These are phyloP conservation scores for Apamea anceps DNA, from an alignment of 2,888 invertebrate species.

Conservation along the genomic window DNA sequence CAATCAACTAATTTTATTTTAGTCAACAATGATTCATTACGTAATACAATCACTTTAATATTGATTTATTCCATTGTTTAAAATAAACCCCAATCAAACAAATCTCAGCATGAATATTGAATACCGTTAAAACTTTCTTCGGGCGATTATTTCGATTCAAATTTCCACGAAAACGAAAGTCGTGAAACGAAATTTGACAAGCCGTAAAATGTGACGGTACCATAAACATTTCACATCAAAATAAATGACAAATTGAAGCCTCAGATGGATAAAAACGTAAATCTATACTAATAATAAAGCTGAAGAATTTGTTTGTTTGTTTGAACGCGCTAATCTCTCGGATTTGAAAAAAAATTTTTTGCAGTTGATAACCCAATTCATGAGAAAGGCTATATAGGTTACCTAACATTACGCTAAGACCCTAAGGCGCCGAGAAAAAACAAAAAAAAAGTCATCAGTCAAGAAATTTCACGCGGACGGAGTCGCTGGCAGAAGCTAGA, in stretches of 20 bases:
- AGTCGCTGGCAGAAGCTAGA: not conserved
- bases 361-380: not conserved
- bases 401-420: not conserved
- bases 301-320: too few relatives aligned
- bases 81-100: conserved; percentile 7
- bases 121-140: conserved; percentile 24
- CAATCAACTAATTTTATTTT: not conserved
- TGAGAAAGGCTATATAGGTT: not conserved
- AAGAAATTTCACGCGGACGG: not conserved
- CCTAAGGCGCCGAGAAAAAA: not conserved
- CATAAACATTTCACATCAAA: conserved; percentile 47
- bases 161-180: conserved; percentile 7
- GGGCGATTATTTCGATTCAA: conserved; percentile 23
- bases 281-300: not conserved
- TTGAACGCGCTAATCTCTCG: too few relatives aligned
- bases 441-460: too few relatives aligned
- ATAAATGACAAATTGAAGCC: conserved; percentile 53
- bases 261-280: conserved; percentile 34
- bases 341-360: too few relatives aligned
- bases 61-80: conserved; percentile 1
- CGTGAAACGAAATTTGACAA: conserved; percentile 28
- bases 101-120: conserved; percentile 22
- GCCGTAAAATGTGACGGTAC: conserved; percentile 37
- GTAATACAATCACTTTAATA: not conserved
- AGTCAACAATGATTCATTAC: not conserved